Base-by-base conservation (phyloP, 2,113 vertebrate species). In the Mus spicilegus region DNA sequence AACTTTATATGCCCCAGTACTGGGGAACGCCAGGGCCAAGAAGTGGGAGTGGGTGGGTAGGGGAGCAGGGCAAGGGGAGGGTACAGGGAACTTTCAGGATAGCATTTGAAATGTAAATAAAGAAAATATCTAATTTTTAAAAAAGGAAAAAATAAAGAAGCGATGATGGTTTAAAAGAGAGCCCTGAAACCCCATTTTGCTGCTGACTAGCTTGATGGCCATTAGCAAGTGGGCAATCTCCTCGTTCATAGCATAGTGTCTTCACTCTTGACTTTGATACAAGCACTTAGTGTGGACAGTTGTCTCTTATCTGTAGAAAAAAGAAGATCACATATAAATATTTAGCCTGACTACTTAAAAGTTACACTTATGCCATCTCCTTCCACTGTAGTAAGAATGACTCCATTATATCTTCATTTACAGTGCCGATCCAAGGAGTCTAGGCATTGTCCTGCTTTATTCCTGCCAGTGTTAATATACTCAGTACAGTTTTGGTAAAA, bases 201-300 rank as follows among this genome's bases (percentile, higher is more conserved):
- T n/a, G n/a, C 85, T 58, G 69, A 51, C 39, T 95, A 92, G 24
- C 36, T 84, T 56, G 10, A 54, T 30, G 54, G 30, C 10, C 54
- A 87, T 86, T 67, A 88, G 36, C 22, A 94, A 95, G 61, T 63
- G 85, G 51, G 3, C 13, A 95, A 56, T 87, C 61, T 30, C 65
- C 8, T 56, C 95, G 56, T 67, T 16, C 90, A 13, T 0, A 69
- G 7, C 13, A 54, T 28, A 39, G 80, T 85, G 7, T 80, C 5
- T 17, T 33, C 24, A 56, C 58, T 51, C 58, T 1, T 95, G 70
- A 75, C 24, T 61, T 87, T 70, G 49, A 3, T 86, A 36, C n/a
- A n/a, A 87, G 86, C 14, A 93, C 30, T 39, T 28, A 91, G 8
- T 7, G 1, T 33, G 54, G 17, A 10, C 11, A 76, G 54, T 84